A percentile compares a stretch with the other conserved stretches of the same genome.
Evolutionary conservation across 2,797 vertebrate species (phyloP).

Genomic region (Ctenosaura bakeri): DNA sequence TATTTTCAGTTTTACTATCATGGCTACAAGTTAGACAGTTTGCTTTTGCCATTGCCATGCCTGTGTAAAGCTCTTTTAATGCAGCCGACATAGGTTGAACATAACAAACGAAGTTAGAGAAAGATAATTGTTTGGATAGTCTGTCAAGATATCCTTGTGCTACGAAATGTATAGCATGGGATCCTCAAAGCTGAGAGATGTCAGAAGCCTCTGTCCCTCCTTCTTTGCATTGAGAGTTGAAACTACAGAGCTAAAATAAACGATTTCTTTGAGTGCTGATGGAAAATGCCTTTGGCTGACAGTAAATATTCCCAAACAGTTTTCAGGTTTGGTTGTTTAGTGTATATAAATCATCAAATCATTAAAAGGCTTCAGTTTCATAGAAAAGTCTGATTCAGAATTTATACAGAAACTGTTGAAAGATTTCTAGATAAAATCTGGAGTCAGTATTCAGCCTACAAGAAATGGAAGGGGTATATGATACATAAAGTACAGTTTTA

Average conservation of each 20-base stretch:
- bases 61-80: conserved; percentile 59
- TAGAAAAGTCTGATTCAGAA: conserved; percentile 7
- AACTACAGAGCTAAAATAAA: conserved; percentile 37
- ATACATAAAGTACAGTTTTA: not conserved
- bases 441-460: not conserved
- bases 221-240: not conserved
- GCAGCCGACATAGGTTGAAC: conserved; percentile 42
- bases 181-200: not conserved
- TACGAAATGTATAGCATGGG: conserved; percentile 44
- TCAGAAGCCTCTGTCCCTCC: not conserved
- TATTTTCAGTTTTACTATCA: not conserved
- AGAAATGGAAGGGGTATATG: not conserved
- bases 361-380: conserved; percentile 5
- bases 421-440: not conserved
- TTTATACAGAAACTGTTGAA: not conserved
- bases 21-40: too few relatives aligned
- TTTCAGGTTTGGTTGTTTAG: conserved; percentile 8
- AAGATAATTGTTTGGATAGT: conserved; percentile 66
- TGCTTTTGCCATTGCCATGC: not conserved
- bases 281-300: conserved; percentile 17
- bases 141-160: conserved; percentile 54
- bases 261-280: conserved; percentile 41
- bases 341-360: conserved; percentile 12
- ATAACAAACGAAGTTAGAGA: conserved; percentile 60
- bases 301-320: conserved; percentile 14